These are phyloP conservation scores for Rhabdornis inornatus DNA, from an alignment of 2,113 vertebrate species.

Conservation along the genomic window DNA sequence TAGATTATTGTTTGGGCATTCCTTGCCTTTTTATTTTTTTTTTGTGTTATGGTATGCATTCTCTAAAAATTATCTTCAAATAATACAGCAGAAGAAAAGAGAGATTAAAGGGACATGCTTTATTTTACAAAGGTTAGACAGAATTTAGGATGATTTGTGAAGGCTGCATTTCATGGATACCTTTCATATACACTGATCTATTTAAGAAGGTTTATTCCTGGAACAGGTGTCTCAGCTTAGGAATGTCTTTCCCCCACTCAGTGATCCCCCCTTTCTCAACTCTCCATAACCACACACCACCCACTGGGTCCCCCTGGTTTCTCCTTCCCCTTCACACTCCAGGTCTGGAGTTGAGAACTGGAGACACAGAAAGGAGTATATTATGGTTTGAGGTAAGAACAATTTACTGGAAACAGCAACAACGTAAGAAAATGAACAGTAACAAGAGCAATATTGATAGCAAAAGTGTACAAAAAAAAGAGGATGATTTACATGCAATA, in stretches of 20 bases:
- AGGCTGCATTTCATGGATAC: background rate
- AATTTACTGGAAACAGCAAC: background rate
- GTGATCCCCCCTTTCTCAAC: background rate
- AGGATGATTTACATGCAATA: background rate
- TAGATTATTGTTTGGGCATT: background rate
- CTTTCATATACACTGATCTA: background rate
- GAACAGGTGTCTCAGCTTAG: background rate
- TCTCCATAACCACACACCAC: background rate
- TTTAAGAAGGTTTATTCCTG: background rate
- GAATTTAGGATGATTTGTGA: background rate
- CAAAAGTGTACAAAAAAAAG: background rate
- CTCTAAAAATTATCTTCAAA: background rate
- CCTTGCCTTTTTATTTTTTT: background rate
- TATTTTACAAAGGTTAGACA: background rate
- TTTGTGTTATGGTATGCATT: background rate
- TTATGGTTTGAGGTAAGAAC: background rate
- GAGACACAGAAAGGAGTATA: background rate
- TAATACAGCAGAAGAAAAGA: background rate
- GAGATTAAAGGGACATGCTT: background rate
- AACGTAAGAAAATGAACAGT: background rate
- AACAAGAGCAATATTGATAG: background rate
- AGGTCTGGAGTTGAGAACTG: fast-evolving
- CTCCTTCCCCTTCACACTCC: background rate
- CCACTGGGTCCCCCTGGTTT: background rate
- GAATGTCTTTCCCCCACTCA: background rate